Conservation (phyloP, 2,113 vertebrate species). For the Chloropsis hardwickii region DNA sequence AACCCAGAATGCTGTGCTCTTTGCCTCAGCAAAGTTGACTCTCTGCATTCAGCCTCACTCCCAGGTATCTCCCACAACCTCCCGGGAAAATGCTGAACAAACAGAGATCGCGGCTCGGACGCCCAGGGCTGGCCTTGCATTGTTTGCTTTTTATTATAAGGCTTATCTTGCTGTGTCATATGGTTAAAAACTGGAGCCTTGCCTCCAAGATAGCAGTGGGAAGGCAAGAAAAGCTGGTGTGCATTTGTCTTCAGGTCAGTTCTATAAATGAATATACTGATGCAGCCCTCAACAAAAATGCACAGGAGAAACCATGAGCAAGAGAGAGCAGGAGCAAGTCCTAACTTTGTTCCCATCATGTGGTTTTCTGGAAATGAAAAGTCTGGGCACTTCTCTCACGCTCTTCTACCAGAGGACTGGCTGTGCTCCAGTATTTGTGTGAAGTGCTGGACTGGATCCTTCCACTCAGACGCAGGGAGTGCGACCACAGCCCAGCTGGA, state of each 20-base stretch:
- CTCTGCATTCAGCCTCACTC: neutral
- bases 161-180: conserved; percentile 69
- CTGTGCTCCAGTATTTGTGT: neutral
- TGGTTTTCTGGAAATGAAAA: neutral
- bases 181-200: conserved; percentile 48
- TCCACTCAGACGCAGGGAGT: neutral
- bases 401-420: neutral
- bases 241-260: conserved; percentile 33
- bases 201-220: conserved; percentile 35
- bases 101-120: conserved; percentile 2
- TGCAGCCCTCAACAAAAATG: neutral
- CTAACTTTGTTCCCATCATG: neutral
- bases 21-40: conserved; percentile 22
- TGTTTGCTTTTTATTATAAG: conserved; percentile 59
- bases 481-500: neutral
- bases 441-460: neutral
- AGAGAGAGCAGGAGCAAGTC: neutral
- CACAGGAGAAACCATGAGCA: neutral
- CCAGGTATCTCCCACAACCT: conserved; percentile 6
- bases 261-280: conserved; percentile 33
- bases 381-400: neutral
- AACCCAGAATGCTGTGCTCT: conserved; percentile 38
- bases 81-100: conserved; percentile 52
- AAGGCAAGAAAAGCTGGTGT: conserved; percentile 17
- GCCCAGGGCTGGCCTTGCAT: neutral